Evolutionary conservation across 2,113 vertebrate species (phyloP).

Genomic region (Chloroceryle aenea): DNA sequence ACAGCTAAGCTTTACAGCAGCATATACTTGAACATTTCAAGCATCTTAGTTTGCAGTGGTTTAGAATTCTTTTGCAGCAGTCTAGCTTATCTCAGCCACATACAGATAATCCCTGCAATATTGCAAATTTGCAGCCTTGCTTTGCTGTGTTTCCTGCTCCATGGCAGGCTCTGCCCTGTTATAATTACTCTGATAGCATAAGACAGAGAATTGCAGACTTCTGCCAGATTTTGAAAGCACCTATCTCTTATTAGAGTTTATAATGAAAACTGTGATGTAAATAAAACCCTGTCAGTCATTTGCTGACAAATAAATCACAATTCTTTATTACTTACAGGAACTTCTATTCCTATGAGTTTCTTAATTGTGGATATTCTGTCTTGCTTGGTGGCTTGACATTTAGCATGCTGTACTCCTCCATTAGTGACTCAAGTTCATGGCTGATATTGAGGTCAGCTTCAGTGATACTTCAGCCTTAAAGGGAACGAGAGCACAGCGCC

Average conservation of each 20-base stretch:
- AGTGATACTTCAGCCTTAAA: conserved; percentile 31
- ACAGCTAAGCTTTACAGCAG: neutral
- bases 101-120: neutral
- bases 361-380: conserved; percentile 32
- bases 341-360: neutral
- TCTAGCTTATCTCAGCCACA: neutral
- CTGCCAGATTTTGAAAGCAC: neutral
- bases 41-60: neutral
- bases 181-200: neutral
- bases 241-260: neutral
- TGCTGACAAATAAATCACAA: conserved; percentile 16
- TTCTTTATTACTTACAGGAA: conserved; percentile 13
- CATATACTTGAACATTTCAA: neutral
- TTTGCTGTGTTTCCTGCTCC: conserved; percentile 10
- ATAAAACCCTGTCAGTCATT: neutral
- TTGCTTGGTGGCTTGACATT: conserved; percentile 49
- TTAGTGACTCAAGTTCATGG: conserved; percentile 56
- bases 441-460: conserved; percentile 70
- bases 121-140: neutral
- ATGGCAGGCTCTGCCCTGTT: neutral
- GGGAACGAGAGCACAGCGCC: neutral
- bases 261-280: neutral
- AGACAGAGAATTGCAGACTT: neutral
- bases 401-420: neutral
- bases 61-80: neutral